Evolutionary conservation across 2,113 vertebrate genomes (phyloP), one percentile per base, ranked within the genome.

Genomic region (Poeciliopsis prolifica): DNA sequence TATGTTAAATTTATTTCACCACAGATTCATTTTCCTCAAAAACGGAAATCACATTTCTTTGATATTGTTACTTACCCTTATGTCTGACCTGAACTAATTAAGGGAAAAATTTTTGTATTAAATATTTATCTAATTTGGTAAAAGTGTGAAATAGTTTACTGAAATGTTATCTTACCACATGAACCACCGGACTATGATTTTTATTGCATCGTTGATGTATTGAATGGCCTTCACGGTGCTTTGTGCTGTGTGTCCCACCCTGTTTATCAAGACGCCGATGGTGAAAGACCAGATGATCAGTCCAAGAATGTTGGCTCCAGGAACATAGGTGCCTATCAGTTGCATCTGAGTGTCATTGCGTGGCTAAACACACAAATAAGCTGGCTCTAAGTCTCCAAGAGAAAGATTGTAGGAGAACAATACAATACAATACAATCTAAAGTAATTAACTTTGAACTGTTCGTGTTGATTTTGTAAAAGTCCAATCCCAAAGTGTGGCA

Each of bases 261-360:
- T 29, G 7, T 26, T 37, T 15, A 82, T 4, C 13, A 0, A 1
- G 29, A 67, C 0, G 62, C 71, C 66, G 15, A 62, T 54, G 33
- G 70, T 7, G 7, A 70, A 78, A 13, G 66, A 44, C 70, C 70
- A 78, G 26, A 74, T 11, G 17, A 78, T 70, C 66, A 83, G 51
- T 8, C 67, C 75, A 19, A 62, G 1, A 8, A 3, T 33, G 71
- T 82, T 62, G 75, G 51, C 0, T 61, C 66, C 61, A 0, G 60
- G 15, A 3, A 70, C 13, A 30, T 13, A 30, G 0, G 15, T 2
- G 6, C 29, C 61, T 61, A 8, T 0, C 30, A 42, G 8, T 44
- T 0, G 22, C 5, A 65, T 5, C 11, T 26, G 12, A 6, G 65
- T 48, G 1, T 0, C 5, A 35, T 73, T 82, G 70, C 77, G 65